A percentile compares a stretch with the other conserved stretches of the same genome.
These are phyloP conservation scores for Parapristionchus giblindavisi DNA, from an alignment of 2,888 invertebrate genomes.

Conservation along the genomic window DNA sequence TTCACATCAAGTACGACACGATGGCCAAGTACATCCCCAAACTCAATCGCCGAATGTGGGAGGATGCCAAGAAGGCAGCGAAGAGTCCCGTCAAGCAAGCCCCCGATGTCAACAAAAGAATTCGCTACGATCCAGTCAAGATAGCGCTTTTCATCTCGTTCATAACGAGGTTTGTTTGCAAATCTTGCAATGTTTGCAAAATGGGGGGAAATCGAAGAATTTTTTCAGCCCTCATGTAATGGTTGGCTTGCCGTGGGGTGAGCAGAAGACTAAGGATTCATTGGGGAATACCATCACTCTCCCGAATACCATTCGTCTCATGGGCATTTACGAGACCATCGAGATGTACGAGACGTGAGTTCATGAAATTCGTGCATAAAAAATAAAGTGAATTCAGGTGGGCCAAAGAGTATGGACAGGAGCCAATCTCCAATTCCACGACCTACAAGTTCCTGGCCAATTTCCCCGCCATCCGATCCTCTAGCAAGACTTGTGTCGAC, in stretches of 20 bases:
- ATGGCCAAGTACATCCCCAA: background rate
- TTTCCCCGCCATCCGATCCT: background rate
- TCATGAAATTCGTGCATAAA: background rate
- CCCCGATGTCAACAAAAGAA: background rate
- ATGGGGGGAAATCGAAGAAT: too few relatives aligned
- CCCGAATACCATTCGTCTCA: background rate
- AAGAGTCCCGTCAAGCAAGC: background rate
- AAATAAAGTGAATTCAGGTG: background rate
- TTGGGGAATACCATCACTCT: background rate
- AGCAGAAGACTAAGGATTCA: slow-evolving; percentile 2
- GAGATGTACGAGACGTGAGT: background rate
- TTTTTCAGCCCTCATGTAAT: background rate
- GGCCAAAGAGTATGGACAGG: background rate
- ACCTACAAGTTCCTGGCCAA: background rate
- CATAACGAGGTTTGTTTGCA: background rate
- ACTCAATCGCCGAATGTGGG: background rate
- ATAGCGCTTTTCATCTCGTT: background rate
- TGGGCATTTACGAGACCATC: background rate
- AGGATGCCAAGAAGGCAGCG: background rate
- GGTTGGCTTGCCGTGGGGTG: background rate
- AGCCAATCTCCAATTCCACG: background rate
- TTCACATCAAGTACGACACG: background rate
- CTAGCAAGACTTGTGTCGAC: background rate
- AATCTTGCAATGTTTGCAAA: too few relatives aligned
- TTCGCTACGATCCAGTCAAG: background rate